Base-by-base conservation (phyloP, 2,888 invertebrate species). In the Dermolepida albohirtum region DNA sequence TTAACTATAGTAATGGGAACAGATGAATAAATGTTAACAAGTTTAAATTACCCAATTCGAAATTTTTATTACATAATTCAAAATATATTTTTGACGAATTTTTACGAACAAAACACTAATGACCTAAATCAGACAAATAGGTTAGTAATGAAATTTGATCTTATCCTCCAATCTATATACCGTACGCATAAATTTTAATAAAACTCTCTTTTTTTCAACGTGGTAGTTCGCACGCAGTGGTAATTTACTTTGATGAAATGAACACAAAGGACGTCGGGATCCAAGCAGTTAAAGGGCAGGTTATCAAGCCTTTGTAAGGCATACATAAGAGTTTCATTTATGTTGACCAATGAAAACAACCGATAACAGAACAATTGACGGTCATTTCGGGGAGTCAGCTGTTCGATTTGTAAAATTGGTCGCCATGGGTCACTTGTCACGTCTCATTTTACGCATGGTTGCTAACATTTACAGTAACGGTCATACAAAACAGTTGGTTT, bases 341-440 rank as follows among this genome's bases (percentile, higher is more conserved):
- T 69, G 65, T 69, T 65, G 67, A 67, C 69, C 64, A 66, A 51
- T 65, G 68, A 64, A 70, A 69, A 67, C 64, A 49, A 68, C 70
- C 68, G 68, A 68, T 64, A 67, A 72, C 70, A 70, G 70, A 66
- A 70, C 70, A 69, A 72, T 72, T 70, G 72, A 69, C 67, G 69
- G 67, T 68, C 71, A 64, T 50, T 66, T 52, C 62, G 65, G 52
- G 69, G 67, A 57, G 69, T 68, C 66, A 67, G 64, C 62, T 70
- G 63, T 66, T 62, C 68, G 55, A 59, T 66, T 69, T 65, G 66
- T 62, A 27, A 57, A 59, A 66, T 62, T 65, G 50, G 69, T 59
- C 66, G 65, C 66, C 59, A 59, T 44, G 69, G 65, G 65, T 54
- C 66, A 66, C 66, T 69, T 65, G 69, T 59, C 66, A 66, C 66